A percentile compares a stretch with the other conserved stretches of the same genome.
Evolutionary conservation across 2,113 vertebrate genomes (phyloP).

Genomic region (Podarcis muralis): DNA sequence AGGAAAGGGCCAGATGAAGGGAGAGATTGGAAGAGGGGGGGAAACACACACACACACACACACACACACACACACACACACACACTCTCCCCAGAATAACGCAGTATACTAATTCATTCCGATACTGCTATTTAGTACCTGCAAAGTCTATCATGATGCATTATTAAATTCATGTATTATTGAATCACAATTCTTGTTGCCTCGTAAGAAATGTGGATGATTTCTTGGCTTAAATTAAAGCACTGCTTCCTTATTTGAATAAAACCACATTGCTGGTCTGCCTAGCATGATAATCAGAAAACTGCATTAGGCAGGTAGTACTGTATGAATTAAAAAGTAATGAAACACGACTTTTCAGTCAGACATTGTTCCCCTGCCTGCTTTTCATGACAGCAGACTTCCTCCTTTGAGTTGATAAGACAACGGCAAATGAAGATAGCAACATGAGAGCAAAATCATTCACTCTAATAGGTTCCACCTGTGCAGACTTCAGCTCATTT

Average conservation of each 20-base stretch:
- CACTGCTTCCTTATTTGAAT: constrained; percentile 82
- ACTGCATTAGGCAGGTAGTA: constrained; percentile 95
- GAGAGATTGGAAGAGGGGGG: neutral
- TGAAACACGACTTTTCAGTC: constrained; percentile 92
- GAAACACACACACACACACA: neutral
- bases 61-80: neutral
- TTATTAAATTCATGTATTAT: constrained; percentile 89
- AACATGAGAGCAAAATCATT: constrained; percentile 80
- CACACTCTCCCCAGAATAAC: constrained; percentile 57
- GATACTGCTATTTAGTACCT: constrained; percentile 81
- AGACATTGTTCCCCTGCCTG: constrained; percentile 82
- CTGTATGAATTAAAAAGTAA: constrained; percentile 97
- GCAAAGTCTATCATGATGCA: constrained; percentile 79
- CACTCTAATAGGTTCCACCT: constrained; percentile 84
- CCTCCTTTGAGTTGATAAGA: constrained; percentile 80
- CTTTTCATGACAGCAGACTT: constrained; percentile 83
- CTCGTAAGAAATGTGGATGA: constrained; percentile 81
- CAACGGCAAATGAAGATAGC: constrained; percentile 84
- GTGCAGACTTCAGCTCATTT: constrained; percentile 81
- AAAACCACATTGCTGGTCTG: constrained; percentile 79
- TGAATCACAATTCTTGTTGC: constrained; percentile 81
- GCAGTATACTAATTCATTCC: constrained; percentile 67
- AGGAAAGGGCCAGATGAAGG: constrained; percentile 28
- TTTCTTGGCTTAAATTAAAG: constrained; percentile 84
- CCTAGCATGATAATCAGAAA: constrained; percentile 87